Evolutionary conservation across 2,797 vertebrate species (phyloP), one percentile per base, ranked within the genome.

Genomic region (Nannoperca australis): DNA sequence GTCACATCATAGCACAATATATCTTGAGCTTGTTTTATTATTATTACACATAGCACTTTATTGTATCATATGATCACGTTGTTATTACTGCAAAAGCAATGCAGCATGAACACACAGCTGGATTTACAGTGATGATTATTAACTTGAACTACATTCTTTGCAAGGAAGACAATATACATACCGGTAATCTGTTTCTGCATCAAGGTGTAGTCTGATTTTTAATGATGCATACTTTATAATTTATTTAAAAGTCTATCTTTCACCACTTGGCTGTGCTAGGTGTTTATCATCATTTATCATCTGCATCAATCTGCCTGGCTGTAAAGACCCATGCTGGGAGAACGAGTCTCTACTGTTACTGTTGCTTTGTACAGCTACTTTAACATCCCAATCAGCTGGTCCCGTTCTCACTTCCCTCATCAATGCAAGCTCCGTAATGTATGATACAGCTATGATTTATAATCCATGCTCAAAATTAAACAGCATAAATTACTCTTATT

Each of bases 401-500:
- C 89, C 70, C 38, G 55, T 79, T 78, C 90, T 90, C 93, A 85
- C 91, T 92, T 81, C 89, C 85, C 89, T 94, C 92, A 93, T 94
- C 94, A 95, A 91, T 86, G 89, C 84, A 56, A 70, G 87, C 89
- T 61, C 84, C 42, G 60, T 94, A 94, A 95, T 91, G 89, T 93
- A 93, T 83, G 90, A 93, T 91, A 88, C 83, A 85, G 85, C 79
- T 8, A 30, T 95, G 95, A 95, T 96, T 95, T 95, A 95, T 95
- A 91, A 88, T 84, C 78, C 88, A 76, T 55, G 91, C 92, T 94
- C 91, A 92, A 91, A 94, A 94, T 95, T 93, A 95, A 95, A 92
- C 92, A 92, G 94, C 93, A 95, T 96, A 94, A 95, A 95, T 95
- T 95, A 95, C 93, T 95, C 94, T 95, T 95, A 95, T 95, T 95